Evolutionary conservation across 2,113 vertebrate species (phyloP).

Genomic region (Tragelaphus buxtoni): DNA sequence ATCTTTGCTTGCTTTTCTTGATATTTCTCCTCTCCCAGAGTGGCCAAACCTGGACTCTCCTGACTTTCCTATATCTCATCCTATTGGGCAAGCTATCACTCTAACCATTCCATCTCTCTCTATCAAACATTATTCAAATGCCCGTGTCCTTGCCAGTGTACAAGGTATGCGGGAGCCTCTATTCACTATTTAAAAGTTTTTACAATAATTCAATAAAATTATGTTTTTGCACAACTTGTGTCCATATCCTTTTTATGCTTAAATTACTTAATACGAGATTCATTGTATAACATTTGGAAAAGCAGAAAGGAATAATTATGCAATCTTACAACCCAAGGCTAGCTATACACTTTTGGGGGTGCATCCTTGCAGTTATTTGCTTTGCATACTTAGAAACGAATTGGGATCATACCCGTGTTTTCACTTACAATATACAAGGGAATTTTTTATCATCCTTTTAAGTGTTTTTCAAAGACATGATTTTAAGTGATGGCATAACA

Average conservation of each 20-base stretch:
- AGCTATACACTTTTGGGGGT: background rate
- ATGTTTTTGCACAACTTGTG: background rate
- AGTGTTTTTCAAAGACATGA: conserved; percentile 27
- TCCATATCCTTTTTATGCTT: background rate
- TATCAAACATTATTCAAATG: conserved; percentile 9
- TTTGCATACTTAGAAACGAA: background rate
- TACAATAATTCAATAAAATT: conserved; percentile 33
- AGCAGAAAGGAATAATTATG: background rate
- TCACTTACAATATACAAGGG: background rate
- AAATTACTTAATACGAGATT: background rate
- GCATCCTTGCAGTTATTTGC: background rate
- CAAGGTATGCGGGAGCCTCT: background rate
- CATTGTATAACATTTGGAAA: background rate
- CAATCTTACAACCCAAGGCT: background rate
- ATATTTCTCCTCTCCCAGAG: background rate
- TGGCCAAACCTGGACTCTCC: background rate
- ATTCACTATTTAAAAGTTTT: background rate
- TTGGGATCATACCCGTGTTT: background rate
- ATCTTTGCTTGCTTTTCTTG: background rate
- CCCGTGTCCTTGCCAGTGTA: background rate
- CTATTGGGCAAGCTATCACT: background rate
- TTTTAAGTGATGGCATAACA: conserved; percentile 7
- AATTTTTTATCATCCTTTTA: background rate
- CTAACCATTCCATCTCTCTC: background rate
- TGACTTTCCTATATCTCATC: background rate